These are phyloP conservation scores for Oenanthe melanoleuca DNA, from an alignment of 2,113 vertebrate genomes.

Conservation along the genomic window DNA sequence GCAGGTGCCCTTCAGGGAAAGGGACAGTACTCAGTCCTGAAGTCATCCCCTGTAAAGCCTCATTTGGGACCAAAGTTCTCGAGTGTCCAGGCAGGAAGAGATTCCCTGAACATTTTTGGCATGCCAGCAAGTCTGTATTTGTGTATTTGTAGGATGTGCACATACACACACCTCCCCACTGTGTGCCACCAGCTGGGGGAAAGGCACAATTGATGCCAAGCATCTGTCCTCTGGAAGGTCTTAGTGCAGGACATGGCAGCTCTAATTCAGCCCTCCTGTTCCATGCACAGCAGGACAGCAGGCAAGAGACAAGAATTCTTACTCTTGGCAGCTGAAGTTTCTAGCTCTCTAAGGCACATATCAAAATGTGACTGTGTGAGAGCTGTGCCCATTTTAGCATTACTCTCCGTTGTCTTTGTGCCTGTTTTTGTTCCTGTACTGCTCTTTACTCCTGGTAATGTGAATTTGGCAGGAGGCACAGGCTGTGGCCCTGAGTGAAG, in stretches of 20 bases:
- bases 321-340: not conserved
- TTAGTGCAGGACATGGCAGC: not conserved
- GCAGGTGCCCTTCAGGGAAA: not conserved
- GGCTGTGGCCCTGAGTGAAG: not conserved
- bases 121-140: not conserved
- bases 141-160: not conserved
- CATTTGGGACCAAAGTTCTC: not conserved
- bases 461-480: not conserved
- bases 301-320: not conserved
- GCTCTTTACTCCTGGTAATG: not conserved
- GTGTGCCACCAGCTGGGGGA: not conserved
- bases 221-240: not conserved
- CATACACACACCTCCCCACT: not conserved
- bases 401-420: not conserved
- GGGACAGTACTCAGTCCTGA: constrained; percentile 55
- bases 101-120: not conserved
- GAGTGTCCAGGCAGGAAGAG: not conserved
- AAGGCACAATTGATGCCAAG: not conserved
- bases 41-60: not conserved
- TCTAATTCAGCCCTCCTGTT: not conserved
- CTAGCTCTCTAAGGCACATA: not conserved
- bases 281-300: not conserved
- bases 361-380: not conserved
- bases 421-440: not conserved
- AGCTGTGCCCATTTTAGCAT: not conserved